Evolutionary conservation across 1,140 invertebrate genomes (phyloP).

Genomic region (Gonatopus flavifemur): DNA sequence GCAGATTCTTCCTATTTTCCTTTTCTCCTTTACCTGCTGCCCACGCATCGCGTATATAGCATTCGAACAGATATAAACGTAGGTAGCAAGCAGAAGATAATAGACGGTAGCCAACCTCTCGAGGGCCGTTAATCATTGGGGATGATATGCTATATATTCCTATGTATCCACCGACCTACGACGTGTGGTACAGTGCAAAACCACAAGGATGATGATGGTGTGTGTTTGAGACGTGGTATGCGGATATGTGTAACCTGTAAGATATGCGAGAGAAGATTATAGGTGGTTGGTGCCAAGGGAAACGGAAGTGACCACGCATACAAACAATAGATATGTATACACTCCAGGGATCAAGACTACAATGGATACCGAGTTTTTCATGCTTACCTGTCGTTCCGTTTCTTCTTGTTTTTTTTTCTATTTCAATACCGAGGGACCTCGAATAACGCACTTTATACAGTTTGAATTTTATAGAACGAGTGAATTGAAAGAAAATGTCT

Average conservation of each 20-base stretch:
- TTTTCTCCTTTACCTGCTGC: background rate
- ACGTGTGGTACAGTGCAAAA: too few species aligned
- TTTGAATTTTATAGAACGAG: too few species aligned
- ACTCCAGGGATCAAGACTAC: too few species aligned
- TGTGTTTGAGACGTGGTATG: conserved; percentile 9
- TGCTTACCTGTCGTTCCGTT: too few species aligned
- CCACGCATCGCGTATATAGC: background rate
- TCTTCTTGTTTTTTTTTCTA: too few species aligned
- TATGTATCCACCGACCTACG: conserved; percentile 17
- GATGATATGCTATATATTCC: conserved; percentile 12
- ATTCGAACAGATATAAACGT: conserved; percentile 5
- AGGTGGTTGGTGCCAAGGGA: conserved; percentile 21
- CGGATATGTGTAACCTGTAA: too few species aligned
- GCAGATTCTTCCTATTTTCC: background rate
- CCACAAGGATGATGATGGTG: too few species aligned
- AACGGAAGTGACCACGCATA: conserved; percentile 43
- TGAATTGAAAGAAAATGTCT: too few species aligned
- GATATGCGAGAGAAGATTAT: conserved; percentile 11
- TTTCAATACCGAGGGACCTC: too few species aligned
- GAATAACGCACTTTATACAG: too few species aligned
- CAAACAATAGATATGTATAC: background rate
- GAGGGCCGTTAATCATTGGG: conserved; percentile 46
- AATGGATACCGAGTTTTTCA: too few species aligned
- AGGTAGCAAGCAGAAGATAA: conserved; percentile 17
- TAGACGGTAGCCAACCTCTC: conserved; percentile 31